phyloP scores from a whole-genome alignment of 1,140 invertebrate genomes.

The Campoletis sonorensis region DNA sequence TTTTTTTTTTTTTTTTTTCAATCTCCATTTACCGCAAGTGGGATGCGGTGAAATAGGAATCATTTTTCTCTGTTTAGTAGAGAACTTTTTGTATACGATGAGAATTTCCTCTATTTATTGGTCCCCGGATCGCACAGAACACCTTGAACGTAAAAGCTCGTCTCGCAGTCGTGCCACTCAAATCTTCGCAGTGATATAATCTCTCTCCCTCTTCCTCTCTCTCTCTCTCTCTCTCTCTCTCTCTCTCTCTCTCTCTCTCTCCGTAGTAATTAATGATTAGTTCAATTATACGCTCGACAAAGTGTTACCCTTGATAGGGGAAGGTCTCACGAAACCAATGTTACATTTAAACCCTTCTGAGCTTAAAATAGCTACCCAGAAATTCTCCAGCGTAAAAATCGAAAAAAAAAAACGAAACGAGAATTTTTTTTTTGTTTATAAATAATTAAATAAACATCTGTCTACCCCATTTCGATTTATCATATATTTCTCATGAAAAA shows the following conservation, averaged over 20 bases:
- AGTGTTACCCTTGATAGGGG: background rate
- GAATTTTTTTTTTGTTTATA: too few relatives aligned
- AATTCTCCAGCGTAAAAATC: slow-evolving; percentile 3
- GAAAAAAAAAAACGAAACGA: too few relatives aligned
- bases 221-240: slow-evolving; percentile 5
- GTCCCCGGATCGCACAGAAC: background rate
- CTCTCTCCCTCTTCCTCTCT: background rate
- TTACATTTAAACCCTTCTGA: background rate
- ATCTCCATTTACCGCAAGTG: too few relatives aligned
- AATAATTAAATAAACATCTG: too few relatives aligned
- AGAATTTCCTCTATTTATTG: background rate
- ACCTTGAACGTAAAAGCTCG: background rate
- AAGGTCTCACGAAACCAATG: slow-evolving; percentile 12
- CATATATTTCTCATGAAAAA: too few relatives aligned
- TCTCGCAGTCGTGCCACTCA: background rate
- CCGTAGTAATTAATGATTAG: slow-evolving; percentile 32
- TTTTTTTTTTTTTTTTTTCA: too few relatives aligned
- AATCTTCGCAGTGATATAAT: background rate
- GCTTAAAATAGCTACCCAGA: background rate
- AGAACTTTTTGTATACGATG: background rate
- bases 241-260: slow-evolving; percentile 1
- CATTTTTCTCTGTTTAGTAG: too few relatives aligned
- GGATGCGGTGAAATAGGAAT: too few relatives aligned
- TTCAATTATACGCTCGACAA: slow-evolving; percentile 23
- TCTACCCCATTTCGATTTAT: too few relatives aligned